phyloP scores from a whole-genome alignment of 2,113 vertebrate genomes.

The Hippotragus niger region DNA sequence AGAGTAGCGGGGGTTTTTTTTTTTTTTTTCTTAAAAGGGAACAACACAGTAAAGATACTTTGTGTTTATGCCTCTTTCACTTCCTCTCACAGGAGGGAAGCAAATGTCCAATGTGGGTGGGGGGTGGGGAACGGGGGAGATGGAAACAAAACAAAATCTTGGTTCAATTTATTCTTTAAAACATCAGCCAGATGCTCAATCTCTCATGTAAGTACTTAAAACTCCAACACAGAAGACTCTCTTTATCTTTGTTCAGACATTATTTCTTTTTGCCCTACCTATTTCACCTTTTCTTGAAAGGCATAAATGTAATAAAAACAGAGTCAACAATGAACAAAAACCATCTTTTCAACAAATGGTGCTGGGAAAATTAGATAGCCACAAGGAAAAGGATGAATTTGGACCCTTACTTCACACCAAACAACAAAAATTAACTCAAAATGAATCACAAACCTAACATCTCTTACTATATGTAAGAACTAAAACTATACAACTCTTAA shows the following conservation, averaged over 20 bases:
- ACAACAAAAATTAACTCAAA: slow-evolving; percentile 23
- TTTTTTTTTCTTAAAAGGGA: slow-evolving; percentile 45
- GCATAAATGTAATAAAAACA: background rate
- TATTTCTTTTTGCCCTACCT: background rate
- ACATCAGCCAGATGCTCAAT: background rate
- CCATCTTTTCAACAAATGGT: slow-evolving; percentile 9
- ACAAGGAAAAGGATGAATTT: background rate
- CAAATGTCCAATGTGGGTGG: slow-evolving; percentile 41
- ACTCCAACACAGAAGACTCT: background rate
- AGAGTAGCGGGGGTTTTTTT: background rate
- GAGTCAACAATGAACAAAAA: background rate
- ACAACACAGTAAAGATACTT: slow-evolving; percentile 31
- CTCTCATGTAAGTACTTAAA: background rate
- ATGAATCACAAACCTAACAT: background rate
- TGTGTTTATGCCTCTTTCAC: slow-evolving; percentile 63
- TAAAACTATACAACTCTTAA: background rate
- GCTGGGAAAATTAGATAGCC: background rate
- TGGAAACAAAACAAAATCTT: slow-evolving; percentile 12
- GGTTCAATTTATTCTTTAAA: slow-evolving; percentile 9
- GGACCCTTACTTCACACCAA: background rate
- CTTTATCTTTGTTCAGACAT: background rate
- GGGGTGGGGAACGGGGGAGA: background rate
- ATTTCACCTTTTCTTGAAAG: background rate
- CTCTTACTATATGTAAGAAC: background rate
- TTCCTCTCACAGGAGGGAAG: slow-evolving; percentile 60